These are phyloP conservation scores for Cinclus mexicanus DNA, from an alignment of 2,113 vertebrate genomes.

Conservation along the genomic window DNA sequence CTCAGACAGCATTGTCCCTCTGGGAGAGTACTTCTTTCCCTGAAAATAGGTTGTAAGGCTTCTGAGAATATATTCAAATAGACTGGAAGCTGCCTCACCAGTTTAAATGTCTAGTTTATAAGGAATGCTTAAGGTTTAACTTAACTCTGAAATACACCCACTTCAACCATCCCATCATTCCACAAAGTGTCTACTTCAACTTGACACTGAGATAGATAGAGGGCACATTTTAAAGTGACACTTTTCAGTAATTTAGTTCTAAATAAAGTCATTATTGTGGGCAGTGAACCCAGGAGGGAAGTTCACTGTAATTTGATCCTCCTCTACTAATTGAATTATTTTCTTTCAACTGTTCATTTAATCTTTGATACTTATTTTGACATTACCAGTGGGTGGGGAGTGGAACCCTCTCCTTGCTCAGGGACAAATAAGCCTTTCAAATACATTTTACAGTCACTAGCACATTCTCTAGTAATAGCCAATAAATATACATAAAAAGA, in stretches of 20 bases:
- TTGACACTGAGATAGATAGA: not conserved
- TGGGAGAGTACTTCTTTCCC: not conserved
- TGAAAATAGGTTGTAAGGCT: not conserved
- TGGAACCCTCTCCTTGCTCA: not conserved
- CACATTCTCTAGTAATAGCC: not conserved
- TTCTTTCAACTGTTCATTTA: not conserved
- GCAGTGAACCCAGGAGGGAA: not conserved
- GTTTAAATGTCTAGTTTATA: not conserved
- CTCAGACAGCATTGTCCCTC: rapidly evolving
- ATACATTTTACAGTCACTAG: not conserved
- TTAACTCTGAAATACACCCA: not conserved
- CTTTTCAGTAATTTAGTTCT: not conserved
- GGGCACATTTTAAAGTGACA: not conserved
- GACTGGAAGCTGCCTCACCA: not conserved
- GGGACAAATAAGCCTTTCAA: not conserved
- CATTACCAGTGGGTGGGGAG: not conserved
- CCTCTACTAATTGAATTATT: not conserved
- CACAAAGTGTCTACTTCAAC: not conserved
- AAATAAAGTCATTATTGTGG: not conserved
- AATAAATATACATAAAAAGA: not conserved
- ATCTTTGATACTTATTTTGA: not conserved
- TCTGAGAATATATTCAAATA: not conserved
- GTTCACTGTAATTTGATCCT: not conserved
- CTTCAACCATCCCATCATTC: not conserved
- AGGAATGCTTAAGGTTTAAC: not conserved